phyloP scores from a whole-genome alignment of 2,113 vertebrate genomes.

The Natator depressus region DNA sequence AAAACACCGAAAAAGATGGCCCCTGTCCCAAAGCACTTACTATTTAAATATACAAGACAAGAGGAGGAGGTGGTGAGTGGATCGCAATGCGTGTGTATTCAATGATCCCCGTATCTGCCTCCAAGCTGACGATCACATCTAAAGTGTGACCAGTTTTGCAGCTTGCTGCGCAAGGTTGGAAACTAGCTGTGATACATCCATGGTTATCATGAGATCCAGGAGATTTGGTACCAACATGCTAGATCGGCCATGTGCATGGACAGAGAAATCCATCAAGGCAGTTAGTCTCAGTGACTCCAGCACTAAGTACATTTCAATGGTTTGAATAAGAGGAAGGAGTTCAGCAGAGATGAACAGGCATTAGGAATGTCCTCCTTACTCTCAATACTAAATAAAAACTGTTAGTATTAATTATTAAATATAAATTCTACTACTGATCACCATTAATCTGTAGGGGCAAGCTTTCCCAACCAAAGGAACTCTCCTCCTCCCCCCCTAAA shows the following conservation, averaged over 20 bases:
- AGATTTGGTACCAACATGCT: background rate
- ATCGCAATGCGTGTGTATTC: background rate
- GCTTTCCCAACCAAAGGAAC: background rate
- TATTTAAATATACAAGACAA: background rate
- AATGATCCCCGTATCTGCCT: background rate
- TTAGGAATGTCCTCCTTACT: background rate
- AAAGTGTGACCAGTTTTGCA: background rate
- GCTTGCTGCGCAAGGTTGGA: background rate
- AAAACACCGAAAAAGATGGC: background rate
- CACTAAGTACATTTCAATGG: background rate
- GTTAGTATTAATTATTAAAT: fast-evolving
- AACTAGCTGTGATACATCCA: background rate
- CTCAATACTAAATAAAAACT: background rate
- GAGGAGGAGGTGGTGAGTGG: background rate
- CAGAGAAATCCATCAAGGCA: background rate
- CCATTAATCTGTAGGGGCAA: background rate
- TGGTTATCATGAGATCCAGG: background rate
- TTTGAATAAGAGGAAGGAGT: background rate
- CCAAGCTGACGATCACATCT: background rate
- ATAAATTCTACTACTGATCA: background rate
- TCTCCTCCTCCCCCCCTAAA: background rate
- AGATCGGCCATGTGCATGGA: too few relatives aligned
- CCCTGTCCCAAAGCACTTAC: background rate
- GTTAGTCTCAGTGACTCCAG: background rate
- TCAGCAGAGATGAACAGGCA: background rate